These are phyloP conservation scores for Spheniscus humboldti DNA, from an alignment of 2,797 vertebrate species.

Conservation along the genomic window DNA sequence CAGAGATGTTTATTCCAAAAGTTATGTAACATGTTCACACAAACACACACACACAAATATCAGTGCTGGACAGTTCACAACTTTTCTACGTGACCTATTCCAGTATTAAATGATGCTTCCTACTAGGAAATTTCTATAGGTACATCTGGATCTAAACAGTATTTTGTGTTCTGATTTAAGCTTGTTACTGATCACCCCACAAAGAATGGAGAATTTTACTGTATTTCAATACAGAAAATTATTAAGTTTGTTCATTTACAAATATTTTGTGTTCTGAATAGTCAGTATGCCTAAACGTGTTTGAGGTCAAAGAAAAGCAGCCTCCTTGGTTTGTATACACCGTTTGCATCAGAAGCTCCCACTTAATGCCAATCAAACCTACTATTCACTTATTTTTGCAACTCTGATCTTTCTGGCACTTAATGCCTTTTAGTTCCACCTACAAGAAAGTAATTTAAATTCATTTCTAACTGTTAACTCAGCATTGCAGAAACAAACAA, in stretches of 20 bases:
- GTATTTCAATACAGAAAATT: not conserved
- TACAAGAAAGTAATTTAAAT: not conserved
- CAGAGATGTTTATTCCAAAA: not conserved
- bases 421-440: not conserved
- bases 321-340: not conserved
- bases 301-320: not conserved
- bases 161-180: not conserved
- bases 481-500: not conserved
- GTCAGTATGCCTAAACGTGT: not conserved
- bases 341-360: not conserved
- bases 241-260: not conserved
- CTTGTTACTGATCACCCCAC: not conserved
- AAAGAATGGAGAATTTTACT: not conserved
- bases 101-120: not conserved
- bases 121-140: not conserved
- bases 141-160: not conserved
- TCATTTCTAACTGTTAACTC: not conserved
- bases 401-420: not conserved
- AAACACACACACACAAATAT: not conserved
- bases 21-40: not conserved
- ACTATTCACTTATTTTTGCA: not conserved
- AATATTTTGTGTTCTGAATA: not conserved
- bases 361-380: not conserved
- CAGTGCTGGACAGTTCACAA: accelerated
- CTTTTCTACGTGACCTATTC: not conserved